Evolutionary conservation across 2,113 vertebrate species (phyloP).

Genomic region (Polypterus bichir): DNA sequence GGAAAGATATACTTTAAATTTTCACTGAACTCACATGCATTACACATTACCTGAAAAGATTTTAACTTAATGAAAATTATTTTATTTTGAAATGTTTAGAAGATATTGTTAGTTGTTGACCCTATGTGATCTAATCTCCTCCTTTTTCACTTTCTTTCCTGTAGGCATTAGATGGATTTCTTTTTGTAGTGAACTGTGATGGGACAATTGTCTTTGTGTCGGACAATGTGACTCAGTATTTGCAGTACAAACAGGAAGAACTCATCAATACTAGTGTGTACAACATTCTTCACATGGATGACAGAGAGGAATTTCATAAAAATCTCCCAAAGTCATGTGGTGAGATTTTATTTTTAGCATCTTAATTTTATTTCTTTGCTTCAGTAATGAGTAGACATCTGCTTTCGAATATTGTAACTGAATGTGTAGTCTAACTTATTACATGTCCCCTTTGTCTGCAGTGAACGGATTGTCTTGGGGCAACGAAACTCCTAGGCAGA

Average conservation of each 20-base stretch:
- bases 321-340: constrained; percentile 85
- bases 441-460: constrained; percentile 26
- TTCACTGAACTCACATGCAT: no score
- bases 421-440: no score
- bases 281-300: constrained; percentile 86
- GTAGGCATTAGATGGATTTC: constrained; percentile 89
- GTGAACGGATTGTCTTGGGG: constrained; percentile 82
- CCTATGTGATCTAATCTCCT: not conserved
- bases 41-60: not conserved
- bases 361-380: no score
- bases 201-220: constrained; percentile 95
- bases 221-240: constrained; percentile 93
- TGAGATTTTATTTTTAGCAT: constrained; percentile 29
- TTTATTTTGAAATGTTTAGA: no score
- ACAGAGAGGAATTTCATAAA: constrained; percentile 87
- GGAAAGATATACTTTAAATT: no score
- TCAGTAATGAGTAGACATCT: no score
- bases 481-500: constrained; percentile 76
- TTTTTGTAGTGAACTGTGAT: constrained; percentile 95
- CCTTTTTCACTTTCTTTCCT: constrained; percentile 9
- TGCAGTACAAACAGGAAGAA: constrained; percentile 94
- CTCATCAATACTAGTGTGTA: constrained; percentile 93
- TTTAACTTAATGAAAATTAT: no score
- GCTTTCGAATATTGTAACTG: no score
- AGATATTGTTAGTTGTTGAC: not conserved